Evolutionary conservation across 2,888 invertebrate species (phyloP).

Genomic region (Eupithecia vulgata): DNA sequence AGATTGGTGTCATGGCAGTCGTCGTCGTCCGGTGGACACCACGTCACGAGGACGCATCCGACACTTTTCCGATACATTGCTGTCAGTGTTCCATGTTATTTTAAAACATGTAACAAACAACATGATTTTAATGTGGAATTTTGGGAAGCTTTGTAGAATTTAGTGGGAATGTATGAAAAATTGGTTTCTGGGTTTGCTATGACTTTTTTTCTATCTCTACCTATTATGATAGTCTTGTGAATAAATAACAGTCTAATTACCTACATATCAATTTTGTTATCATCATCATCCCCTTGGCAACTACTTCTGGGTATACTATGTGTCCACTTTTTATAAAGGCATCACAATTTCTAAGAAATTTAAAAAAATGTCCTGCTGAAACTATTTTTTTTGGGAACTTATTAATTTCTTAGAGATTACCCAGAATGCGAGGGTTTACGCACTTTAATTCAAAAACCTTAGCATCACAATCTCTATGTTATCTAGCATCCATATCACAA

Average conservation of each 20-base stretch:
- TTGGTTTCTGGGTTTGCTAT: background rate
- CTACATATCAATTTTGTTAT: background rate
- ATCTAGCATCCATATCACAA: too few species aligned
- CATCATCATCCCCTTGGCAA: background rate
- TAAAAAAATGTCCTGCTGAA: too few species aligned
- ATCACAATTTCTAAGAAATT: too few species aligned
- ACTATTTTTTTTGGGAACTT: too few species aligned
- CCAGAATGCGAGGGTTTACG: too few species aligned
- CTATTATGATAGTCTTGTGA: background rate
- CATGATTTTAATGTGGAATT: background rate
- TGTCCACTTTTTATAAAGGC: background rate
- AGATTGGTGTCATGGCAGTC: constrained; percentile 68
- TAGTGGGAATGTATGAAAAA: background rate
- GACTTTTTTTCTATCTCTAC: background rate
- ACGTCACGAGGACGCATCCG: constrained; percentile 71
- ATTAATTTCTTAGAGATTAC: too few species aligned
- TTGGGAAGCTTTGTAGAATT: background rate
- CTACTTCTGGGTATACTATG: background rate
- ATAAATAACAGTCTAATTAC: background rate
- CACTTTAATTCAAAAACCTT: too few species aligned
- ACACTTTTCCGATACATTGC: constrained; percentile 59
- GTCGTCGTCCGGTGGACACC: constrained; percentile 58
- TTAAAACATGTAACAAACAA: background rate
- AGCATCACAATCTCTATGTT: too few species aligned
- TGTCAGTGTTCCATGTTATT: constrained; percentile 23